Evolutionary conservation across 2,888 invertebrate species (phyloP), one percentile per base, ranked within the genome.

Genomic region (Abrostola triplasia): DNA sequence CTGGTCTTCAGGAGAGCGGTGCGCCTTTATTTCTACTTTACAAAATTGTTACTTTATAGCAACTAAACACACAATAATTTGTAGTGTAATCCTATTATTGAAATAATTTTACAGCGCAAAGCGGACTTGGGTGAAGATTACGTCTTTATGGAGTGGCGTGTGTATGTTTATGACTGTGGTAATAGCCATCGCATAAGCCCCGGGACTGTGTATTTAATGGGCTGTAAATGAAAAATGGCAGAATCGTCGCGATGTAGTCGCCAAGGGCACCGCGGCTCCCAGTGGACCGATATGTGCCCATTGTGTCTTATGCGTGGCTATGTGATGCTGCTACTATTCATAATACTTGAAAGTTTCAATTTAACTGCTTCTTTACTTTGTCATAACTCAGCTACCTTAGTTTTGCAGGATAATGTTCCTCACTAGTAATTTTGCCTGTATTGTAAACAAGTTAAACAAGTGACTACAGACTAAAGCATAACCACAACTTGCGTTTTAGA

Each of bases 141-240:
- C 62, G 64, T 65, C 69, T 75, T 75, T 76, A 78, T 74, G 63
- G 61, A 70, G 63, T 61, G 61, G 48, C 67, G 75, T 80, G 81
- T 83, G 77, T 84, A 86, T 86, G 86, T 89, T 90, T 88, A 90
- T 86, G 85, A 79, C 82, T 82, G 73, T 79, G 81, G 84, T 86
- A 88, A 88, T 84, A 84, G 84, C 82, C 79, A 77, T 84, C 84
- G 82, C 81, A 78, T 83, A 81, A 86, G 84, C 85, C 80, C 72
- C 74, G 77, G 77, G 73, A 82, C 84, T 77, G 85, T 82, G 85
- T 82, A 84, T 83, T 88, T 87, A 90, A 91, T 88, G 90, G 88
- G 71, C 85, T 89, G 90, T 90, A 88, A 90, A 90, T 90, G 90
- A 90, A 89, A 89, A 89, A 90, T 82, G 85, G 80, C 79, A 80